Base-by-base conservation (phyloP, 2,888 invertebrate species). In the Drosophila aldrichi region DNA sequence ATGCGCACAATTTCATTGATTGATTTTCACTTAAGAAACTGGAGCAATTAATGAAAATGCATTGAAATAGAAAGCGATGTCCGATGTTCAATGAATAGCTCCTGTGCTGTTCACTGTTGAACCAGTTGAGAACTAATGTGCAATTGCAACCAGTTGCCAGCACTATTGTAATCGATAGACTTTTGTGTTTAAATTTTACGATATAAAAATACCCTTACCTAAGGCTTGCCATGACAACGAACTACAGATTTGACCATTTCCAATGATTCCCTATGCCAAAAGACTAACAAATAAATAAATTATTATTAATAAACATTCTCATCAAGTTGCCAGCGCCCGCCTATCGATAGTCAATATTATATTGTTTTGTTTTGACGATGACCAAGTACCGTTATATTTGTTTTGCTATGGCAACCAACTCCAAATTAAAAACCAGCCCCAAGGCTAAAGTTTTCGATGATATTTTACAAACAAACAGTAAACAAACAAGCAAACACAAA, bases 11-110 rank as follows among this genome's bases (percentile, higher is more conserved):
- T 88, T 76, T 76, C 74, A 88, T 74, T 75, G 75, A 83, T 81
- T 86, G 78, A 74, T 69, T 77, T 88, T 81, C 83, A 86, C 87
- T 85, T 74, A 75, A 75, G 68, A 73, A 82, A 84, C 68, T 85
- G 74, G 87, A 85, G 73, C 88, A 88, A 79, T 75, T 70, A 63
- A 78, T 78, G 73, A 80, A 82, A 74, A 78, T 63, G 66, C 76
- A 75, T 79, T 75, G 86, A 88, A 88, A 88, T 80, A 88, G 86
- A 88, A 84, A 84, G 88, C 84, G 88, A 64, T 55, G 66, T 36
- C 46, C 62, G 38, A 14, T 18, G 66, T 44, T 51, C 51, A 63
- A 48, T 46, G 18, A 25, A 29, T 41, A 48, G 40, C 46, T 55
- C 40, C 34, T 67, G 29, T 20, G 16, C 5, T 38, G 32, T 52